These are phyloP conservation scores for Parthenolecanium corni DNA, from an alignment of 2,888 invertebrate genomes.

Conservation along the genomic window DNA sequence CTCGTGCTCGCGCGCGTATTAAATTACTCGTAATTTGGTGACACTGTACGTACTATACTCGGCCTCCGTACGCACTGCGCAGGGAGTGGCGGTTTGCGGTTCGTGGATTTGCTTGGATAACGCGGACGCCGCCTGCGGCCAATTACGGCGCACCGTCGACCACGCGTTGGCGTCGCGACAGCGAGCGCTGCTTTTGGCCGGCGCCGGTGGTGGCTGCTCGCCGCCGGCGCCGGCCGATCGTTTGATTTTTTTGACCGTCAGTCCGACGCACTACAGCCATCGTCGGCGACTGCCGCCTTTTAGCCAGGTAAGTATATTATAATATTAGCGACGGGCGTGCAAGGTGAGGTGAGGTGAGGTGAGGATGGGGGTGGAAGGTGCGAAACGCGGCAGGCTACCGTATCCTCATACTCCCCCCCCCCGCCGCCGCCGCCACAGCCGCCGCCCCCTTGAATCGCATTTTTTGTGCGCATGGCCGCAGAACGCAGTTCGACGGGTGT, in stretches of 20 bases:
- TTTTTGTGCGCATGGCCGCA: too few species aligned
- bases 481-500: slow-evolving; percentile 2
- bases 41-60: too few species aligned
- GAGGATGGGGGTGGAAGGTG: not conserved
- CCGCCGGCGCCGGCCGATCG: not conserved
- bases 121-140: slow-evolving; percentile 71
- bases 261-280: not conserved
- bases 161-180: slow-evolving; percentile 73
- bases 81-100: slow-evolving; percentile 80
- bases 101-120: slow-evolving; percentile 81
- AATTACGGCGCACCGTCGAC: slow-evolving; percentile 69
- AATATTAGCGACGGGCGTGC: too few species aligned
- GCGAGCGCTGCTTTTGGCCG: slow-evolving; percentile 35
- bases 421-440: too few species aligned
- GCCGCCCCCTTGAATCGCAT: not conserved
- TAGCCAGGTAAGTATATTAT: not conserved
- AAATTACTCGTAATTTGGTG: too few species aligned
- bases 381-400: not conserved
- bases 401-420: too few species aligned
- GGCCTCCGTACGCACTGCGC: too few species aligned
- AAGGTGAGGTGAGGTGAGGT: too few species aligned
- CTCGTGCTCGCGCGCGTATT: too few species aligned
- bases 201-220: not conserved
- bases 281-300: not conserved
- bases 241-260: not conserved